These are phyloP conservation scores for Augiades crinisus DNA, from an alignment of 2,888 invertebrate genomes.

Conservation along the genomic window DNA sequence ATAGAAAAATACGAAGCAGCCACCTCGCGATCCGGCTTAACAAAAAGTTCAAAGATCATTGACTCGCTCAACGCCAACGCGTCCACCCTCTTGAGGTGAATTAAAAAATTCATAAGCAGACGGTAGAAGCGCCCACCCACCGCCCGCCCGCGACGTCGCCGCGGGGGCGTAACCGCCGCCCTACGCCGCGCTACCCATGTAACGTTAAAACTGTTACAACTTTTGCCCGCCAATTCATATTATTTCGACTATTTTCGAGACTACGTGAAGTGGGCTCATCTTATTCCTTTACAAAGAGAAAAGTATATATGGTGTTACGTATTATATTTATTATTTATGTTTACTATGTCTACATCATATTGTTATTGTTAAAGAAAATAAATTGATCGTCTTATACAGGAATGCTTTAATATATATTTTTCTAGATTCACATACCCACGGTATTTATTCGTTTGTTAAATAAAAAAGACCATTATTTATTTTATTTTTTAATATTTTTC, in stretches of 20 bases:
- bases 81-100: slow-evolving; percentile 34
- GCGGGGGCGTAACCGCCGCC: slow-evolving; percentile 79
- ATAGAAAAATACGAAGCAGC: background rate
- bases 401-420: too few species aligned
- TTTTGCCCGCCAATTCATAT: slow-evolving; percentile 56
- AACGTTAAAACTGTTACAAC: slow-evolving; percentile 43
- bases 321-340: background rate
- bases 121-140: slow-evolving; percentile 71
- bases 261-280: too few species aligned
- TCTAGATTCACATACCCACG: too few species aligned
- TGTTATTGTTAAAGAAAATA: too few species aligned
- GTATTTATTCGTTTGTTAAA: too few species aligned
- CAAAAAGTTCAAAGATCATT: slow-evolving; percentile 19
- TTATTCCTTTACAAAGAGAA: too few species aligned
- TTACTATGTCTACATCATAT: too few species aligned
- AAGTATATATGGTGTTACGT: too few species aligned
- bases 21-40: background rate
- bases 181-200: slow-evolving; percentile 57
- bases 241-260: too few species aligned
- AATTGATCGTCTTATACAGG: too few species aligned
- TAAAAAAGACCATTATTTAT: too few species aligned
- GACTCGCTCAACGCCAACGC: slow-evolving; percentile 18
- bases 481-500: too few species aligned
- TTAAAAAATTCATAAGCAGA: slow-evolving; percentile 56
- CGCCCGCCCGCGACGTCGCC: slow-evolving; percentile 68